A percentile compares a stretch with the other conserved stretches of the same genome.
Evolutionary conservation across 2,113 vertebrate species (phyloP).

Genomic region (Struthidea cinerea): DNA sequence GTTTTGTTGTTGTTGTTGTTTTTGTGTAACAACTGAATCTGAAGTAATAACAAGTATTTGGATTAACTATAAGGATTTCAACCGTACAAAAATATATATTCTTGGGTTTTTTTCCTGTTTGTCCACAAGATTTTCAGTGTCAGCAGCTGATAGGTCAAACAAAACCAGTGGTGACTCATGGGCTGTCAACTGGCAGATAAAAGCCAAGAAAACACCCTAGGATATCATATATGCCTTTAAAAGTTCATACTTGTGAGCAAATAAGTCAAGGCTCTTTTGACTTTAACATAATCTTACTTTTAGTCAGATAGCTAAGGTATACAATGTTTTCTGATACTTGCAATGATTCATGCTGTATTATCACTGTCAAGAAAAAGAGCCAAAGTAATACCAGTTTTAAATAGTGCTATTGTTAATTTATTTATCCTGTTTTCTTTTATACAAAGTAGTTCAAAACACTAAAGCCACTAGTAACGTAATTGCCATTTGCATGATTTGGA

Average conservation of each 20-base stretch:
- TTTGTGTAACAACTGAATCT: background rate
- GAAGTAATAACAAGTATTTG: background rate
- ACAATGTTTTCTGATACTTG: background rate
- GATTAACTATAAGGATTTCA: background rate
- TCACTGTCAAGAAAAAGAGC: background rate
- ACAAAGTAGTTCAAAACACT: background rate
- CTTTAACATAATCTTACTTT: background rate
- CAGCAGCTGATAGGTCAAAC: background rate
- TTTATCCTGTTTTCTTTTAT: background rate
- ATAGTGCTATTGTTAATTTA: background rate
- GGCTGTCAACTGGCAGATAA: background rate
- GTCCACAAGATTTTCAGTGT: background rate
- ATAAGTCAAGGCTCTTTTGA: background rate
- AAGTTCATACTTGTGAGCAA: background rate
- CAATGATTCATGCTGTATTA: background rate
- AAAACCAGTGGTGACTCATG: background rate
- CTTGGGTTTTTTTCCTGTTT: background rate
- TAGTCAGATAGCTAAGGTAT: background rate
- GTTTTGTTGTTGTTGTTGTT: background rate
- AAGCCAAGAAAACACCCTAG: background rate
- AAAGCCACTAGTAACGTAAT: background rate
- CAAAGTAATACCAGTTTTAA: background rate
- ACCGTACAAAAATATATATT: fast-evolving
- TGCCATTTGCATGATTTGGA: background rate
- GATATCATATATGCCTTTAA: background rate